Percentiles rank a stretch among this genome's conserved stretches.
Conservation (phyloP, 2,888 invertebrate species). For the Drosophila borborema region DNA sequence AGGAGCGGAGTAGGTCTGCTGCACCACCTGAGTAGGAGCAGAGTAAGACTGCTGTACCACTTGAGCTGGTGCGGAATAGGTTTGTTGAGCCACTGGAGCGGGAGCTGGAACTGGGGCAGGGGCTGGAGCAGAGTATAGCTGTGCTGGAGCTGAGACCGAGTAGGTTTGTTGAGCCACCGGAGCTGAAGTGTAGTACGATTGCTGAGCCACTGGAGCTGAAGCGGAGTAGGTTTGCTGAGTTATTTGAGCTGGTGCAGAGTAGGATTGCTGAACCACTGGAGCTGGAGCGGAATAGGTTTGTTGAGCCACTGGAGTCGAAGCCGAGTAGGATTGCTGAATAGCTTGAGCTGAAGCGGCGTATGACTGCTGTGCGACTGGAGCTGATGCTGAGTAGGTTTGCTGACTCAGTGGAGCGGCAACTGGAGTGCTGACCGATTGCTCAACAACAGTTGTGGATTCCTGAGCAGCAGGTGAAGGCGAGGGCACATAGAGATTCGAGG, state of each 20-base stretch:
- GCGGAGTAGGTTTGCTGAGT: constrained; percentile 1
- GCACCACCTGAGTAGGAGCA: neutral
- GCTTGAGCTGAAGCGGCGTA: constrained; percentile 35
- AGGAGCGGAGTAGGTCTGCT: constrained; percentile 36
- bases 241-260: constrained; percentile 35
- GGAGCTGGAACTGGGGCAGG: constrained; percentile 18
- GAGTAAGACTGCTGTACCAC: constrained; percentile 30
- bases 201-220: constrained; percentile 16
- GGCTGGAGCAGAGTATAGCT: constrained; percentile 16
- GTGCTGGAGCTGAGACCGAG: constrained; percentile 14
- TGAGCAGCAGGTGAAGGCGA: constrained; percentile 27
- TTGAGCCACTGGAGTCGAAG: constrained; percentile 4
- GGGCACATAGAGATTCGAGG: constrained; percentile 50
- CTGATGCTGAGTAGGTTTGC: constrained; percentile 39
- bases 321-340: constrained; percentile 27
- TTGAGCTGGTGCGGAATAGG: constrained; percentile 31
- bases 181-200: constrained; percentile 13
- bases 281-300: constrained; percentile 5
- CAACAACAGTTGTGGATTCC: constrained; percentile 25
- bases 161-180: constrained; percentile 1
- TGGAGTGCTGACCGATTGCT: constrained; percentile 33
- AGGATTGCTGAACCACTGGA: constrained; percentile 9
- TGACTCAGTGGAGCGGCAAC: constrained; percentile 31
- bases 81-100: constrained; percentile 13
- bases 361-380: constrained; percentile 31